Evolutionary conservation across 1,140 invertebrate genomes (phyloP).

Genomic region (Batillaria attramentaria): DNA sequence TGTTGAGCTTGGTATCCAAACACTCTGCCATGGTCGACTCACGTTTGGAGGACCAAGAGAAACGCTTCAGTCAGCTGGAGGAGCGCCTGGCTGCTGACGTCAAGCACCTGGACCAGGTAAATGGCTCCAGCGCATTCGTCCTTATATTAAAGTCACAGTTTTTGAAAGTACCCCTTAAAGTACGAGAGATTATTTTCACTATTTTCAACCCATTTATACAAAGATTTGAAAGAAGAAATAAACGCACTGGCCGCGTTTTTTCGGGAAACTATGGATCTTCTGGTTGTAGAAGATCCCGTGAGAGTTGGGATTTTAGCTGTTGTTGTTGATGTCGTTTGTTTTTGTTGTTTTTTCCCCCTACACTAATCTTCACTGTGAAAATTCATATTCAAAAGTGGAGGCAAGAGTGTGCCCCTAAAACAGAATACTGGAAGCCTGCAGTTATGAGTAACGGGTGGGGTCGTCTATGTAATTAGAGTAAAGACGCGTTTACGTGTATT

Average conservation of each 20-base stretch:
- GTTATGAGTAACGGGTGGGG: no score
- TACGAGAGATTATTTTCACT: not conserved
- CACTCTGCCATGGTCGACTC: constrained; percentile 25
- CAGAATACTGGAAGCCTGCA: no score
- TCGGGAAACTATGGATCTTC: no score
- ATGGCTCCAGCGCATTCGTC: not conserved
- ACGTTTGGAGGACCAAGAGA: constrained; percentile 27
- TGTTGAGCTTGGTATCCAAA: constrained; percentile 39
- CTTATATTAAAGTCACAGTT: not conserved
- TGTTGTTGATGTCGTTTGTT: not conserved
- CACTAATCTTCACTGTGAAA: no score
- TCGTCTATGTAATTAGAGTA: no score
- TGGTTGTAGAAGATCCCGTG: not conserved
- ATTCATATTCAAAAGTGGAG: no score
- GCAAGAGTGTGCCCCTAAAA: no score
- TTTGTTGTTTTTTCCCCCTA: no score
- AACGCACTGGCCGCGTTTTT: no score
- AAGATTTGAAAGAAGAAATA: no score
- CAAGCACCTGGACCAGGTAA: constrained; percentile 22
- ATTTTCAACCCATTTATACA: not conserved
- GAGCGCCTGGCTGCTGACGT: constrained; percentile 19
- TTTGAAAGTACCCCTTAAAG: not conserved
- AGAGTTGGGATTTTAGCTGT: not conserved
- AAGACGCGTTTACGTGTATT: no score
- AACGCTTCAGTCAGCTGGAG: constrained; percentile 14